phyloP scores from a whole-genome alignment of 2,113 vertebrate species.

The Lepidothrix coronata region DNA sequence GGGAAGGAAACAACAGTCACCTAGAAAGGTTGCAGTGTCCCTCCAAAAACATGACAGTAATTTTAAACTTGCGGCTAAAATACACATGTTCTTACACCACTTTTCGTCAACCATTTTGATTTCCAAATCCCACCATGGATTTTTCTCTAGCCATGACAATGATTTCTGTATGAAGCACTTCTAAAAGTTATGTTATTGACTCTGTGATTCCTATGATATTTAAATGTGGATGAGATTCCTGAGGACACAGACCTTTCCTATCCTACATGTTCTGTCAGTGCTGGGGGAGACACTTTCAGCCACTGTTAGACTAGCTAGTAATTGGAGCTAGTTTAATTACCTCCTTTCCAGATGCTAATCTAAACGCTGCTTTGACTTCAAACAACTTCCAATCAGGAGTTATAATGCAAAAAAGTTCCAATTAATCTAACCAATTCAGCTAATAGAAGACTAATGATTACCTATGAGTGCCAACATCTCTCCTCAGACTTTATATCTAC shows the following conservation, averaged over 20 bases:
- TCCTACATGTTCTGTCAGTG: neutral
- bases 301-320: neutral
- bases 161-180: neutral
- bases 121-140: neutral
- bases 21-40: neutral
- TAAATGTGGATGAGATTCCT: neutral
- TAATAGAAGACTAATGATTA: slow-evolving; percentile 5
- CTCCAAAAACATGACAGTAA: neutral
- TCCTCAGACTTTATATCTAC: neutral
- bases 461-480: neutral
- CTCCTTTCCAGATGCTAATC: neutral
- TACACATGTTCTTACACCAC: neutral
- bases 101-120: neutral
- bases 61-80: neutral
- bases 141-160: neutral
- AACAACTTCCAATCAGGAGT: neutral
- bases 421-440: neutral
- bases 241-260: neutral
- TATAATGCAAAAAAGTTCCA: neutral
- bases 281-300: neutral
- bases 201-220: neutral
- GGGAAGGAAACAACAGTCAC: neutral
- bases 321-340: neutral
- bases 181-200: neutral
- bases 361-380: neutral